Base-by-base conservation (phyloP, 2,797 vertebrate species). In the Epinephelus awoara region DNA sequence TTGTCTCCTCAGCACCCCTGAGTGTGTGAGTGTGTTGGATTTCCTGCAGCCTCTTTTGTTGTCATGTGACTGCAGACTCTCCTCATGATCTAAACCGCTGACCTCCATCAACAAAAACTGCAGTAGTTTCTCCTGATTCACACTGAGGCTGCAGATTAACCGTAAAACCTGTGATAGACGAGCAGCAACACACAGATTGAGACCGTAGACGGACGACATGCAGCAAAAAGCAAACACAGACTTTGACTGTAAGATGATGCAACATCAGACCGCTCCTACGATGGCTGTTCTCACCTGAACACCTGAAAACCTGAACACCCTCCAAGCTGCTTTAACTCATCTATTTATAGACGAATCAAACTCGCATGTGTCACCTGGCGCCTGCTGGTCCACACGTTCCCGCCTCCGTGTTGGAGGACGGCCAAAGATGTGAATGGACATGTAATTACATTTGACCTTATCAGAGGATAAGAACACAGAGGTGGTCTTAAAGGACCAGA, bases 341-440 rank as follows among this genome's bases (percentile, higher is more conserved):
- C 79, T 82, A 75, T 82, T 80, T 69, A 85, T 79, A 88, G 85
- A 75, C 3, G 0, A 82, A 81, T 82, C 72, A 76, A 67, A 69
- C 58, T 34, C 8, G 29, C 72, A 44, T 46, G 75, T 70, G 69
- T 49, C 47, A 23, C 69, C n/a, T 18, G 19, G 62, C 4, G 44
- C 40, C 73, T 44, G 56, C 63, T 54, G 54, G 38, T 61, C 75
- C 46, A 54, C 65, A 44, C 47, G 64, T 79, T 72, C 40, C 25
- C 25, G 42, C 46, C 9, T 13, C 23, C 42, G 17, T 34, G 55
- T 63, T 72, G 84, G 76, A 77, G 44, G 52, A 63, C 1, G 18
- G 29, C 65, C 70, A 63, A 55, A 67, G 71, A 52, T 67, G 15
- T 42, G 76, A 72, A 57, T 27, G 52, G 46, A 57, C 67, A 17